Evolutionary conservation across 2,113 vertebrate genomes (phyloP).

Genomic region (Ptyas mucosa): DNA sequence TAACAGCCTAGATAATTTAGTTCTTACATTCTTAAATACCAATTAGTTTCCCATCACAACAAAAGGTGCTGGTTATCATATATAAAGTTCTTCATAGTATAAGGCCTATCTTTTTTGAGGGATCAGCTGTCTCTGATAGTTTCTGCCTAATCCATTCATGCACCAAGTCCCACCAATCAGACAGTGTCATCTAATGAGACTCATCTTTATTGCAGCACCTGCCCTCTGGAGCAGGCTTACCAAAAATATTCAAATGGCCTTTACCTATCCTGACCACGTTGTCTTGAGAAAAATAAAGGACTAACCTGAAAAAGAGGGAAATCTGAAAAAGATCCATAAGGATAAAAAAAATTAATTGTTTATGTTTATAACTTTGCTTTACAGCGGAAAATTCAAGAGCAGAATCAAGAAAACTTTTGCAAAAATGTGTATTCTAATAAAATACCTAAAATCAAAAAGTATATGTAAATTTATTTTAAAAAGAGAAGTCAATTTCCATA

Average conservation of each 20-base stretch:
- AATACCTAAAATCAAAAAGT: neutral
- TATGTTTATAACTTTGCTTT: neutral
- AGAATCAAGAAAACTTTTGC: neutral
- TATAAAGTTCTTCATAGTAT: neutral
- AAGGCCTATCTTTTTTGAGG: neutral
- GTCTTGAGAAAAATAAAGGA: neutral
- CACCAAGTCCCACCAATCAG: neutral
- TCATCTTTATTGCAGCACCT: neutral
- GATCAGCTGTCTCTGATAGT: neutral
- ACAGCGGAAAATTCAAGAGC: neutral
- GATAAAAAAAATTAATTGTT: neutral
- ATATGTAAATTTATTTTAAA: neutral
- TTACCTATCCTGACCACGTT: neutral
- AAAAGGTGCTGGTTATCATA: neutral
- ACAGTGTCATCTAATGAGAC: neutral
- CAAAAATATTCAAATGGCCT: neutral
- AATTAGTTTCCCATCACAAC: neutral
- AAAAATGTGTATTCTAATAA: neutral
- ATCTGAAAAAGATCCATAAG: neutral
- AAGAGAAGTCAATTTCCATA: neutral
- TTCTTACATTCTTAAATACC: neutral
- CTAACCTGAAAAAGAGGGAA: neutral
- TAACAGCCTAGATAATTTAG: neutral
- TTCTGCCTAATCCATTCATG: neutral
- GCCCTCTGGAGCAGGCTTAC: neutral